These are phyloP conservation scores for Melanophora roralis DNA, from an alignment of 2,888 invertebrate genomes.

Conservation along the genomic window DNA sequence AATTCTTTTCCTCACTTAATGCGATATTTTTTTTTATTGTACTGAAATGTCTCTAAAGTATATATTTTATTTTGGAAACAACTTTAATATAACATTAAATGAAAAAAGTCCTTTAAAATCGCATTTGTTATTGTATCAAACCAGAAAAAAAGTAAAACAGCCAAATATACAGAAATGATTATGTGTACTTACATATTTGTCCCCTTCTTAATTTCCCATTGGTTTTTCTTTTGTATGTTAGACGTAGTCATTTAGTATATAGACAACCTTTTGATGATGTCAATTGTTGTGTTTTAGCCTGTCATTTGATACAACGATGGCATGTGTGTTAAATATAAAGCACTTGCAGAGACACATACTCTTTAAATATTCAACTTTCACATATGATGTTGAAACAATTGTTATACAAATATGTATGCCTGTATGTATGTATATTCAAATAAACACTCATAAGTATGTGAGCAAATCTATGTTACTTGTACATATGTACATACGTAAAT, in stretches of 20 bases:
- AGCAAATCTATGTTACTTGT: too few relatives aligned
- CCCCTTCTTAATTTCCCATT: background rate
- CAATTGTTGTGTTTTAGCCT: slow-evolving; percentile 37
- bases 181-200: slow-evolving; percentile 32
- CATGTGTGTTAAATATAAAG: background rate
- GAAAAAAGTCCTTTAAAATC: too few relatives aligned
- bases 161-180: background rate
- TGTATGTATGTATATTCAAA: background rate
- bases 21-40: too few relatives aligned
- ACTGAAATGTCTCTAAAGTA: too few relatives aligned
- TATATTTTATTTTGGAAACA: too few relatives aligned
- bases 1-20: too few relatives aligned
- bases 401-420: too few relatives aligned
- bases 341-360: background rate
- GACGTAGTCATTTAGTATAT: background rate
- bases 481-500: background rate
- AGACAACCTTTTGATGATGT: slow-evolving; percentile 48
- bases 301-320: slow-evolving; percentile 7
- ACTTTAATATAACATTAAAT: too few relatives aligned
- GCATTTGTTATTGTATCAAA: too few relatives aligned
- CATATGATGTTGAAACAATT: slow-evolving; percentile 24
- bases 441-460: background rate
- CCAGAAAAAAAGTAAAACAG: background rate
- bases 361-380: background rate
- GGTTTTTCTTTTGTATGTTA: background rate